A percentile compares a stretch with the other conserved stretches of the same genome.
phyloP scores from a whole-genome alignment of 2,797 vertebrate genomes.

The Meda fulgida region DNA sequence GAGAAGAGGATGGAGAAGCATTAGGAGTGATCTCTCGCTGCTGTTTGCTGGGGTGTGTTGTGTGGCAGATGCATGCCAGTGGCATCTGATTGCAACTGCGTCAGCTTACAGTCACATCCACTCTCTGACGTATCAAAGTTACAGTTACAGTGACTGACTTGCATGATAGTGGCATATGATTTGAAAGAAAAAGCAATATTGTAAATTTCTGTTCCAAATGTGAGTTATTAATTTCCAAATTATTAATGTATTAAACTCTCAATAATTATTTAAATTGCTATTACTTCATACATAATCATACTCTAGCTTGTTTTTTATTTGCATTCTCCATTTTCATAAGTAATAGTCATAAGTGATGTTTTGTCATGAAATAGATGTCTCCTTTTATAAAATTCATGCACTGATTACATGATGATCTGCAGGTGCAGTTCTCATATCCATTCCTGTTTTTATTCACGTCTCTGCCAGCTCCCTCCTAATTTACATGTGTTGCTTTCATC shows the following conservation, averaged over 20 bases:
- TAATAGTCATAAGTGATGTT: not conserved
- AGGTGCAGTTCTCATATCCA: not conserved
- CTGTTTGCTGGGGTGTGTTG: conserved; percentile 37
- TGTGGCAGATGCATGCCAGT: conserved; percentile 55
- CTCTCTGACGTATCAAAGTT: conserved; percentile 21
- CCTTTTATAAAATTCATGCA: conserved; percentile 6
- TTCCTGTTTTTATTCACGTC: conserved; percentile 9
- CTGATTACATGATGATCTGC: not conserved
- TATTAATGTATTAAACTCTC: not conserved
- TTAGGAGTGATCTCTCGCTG: conserved; percentile 16
- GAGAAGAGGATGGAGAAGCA: conserved; percentile 12
- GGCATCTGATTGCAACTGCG: conserved; percentile 31
- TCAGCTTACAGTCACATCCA: conserved; percentile 36
- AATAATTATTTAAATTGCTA: not conserved
- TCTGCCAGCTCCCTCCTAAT: conserved; percentile 25
- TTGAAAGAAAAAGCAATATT: not conserved
- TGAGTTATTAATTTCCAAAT: not conserved
- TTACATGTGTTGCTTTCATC: conserved; percentile 24
- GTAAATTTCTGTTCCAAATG: not conserved
- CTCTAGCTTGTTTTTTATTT: not conserved
- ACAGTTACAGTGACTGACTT: conserved; percentile 8
- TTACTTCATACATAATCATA: not conserved
- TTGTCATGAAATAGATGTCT: not conserved
- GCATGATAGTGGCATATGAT: conserved; percentile 39
- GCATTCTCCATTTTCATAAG: not conserved